phyloP scores from a whole-genome alignment of 2,113 vertebrate genomes.

The Mus pahari region DNA sequence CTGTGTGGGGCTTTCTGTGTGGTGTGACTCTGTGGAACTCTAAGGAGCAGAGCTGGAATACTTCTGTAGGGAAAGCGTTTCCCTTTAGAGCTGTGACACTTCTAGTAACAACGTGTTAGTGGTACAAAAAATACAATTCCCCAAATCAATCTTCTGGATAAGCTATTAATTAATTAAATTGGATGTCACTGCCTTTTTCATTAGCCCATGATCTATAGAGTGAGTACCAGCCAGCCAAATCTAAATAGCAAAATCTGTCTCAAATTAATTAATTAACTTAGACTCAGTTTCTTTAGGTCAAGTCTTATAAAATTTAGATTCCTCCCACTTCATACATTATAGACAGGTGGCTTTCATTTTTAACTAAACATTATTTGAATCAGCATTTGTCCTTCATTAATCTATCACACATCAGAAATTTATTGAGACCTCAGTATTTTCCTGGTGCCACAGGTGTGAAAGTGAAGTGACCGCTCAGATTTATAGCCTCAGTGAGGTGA shows the following conservation, averaged over 20 bases:
- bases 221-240: neutral
- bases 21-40: no score
- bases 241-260: neutral
- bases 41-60: no score
- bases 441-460: neutral
- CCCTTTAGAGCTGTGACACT: no score
- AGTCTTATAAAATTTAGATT: neutral
- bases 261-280: neutral
- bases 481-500: neutral
- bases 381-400: neutral
- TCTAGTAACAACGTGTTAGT: neutral
- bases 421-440: neutral
- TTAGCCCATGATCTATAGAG: neutral
- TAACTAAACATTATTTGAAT: neutral
- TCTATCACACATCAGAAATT: neutral
- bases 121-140: neutral
- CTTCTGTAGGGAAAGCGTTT: no score
- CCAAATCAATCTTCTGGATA: neutral
- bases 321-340: neutral
- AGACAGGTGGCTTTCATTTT: neutral
- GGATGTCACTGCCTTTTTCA: neutral
- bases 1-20: no score
- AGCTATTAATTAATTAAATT: slow-evolving; percentile 23
- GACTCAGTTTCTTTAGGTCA: neutral
- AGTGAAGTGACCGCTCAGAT: neutral